phyloP scores from a whole-genome alignment of 2,797 vertebrate species.

The Toxotes lorentzi region DNA sequence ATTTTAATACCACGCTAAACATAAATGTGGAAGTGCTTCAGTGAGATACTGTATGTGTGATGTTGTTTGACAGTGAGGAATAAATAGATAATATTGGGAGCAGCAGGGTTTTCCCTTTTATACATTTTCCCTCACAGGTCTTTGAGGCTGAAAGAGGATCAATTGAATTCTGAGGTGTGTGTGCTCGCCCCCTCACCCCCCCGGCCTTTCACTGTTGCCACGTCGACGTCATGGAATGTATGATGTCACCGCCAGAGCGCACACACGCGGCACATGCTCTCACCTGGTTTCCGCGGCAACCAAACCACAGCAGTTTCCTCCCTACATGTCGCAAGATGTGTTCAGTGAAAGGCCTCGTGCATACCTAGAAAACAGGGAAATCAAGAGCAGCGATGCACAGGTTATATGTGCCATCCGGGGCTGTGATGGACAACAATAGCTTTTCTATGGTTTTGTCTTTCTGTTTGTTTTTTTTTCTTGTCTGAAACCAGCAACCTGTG shows the following conservation, averaged over 20 bases:
- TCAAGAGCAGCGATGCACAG: conserved; percentile 6
- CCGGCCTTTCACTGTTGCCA: conserved; percentile 56
- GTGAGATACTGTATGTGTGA: neutral
- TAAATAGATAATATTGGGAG: conserved; percentile 17
- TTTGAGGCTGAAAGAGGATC: conserved; percentile 44
- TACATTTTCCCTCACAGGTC: conserved; percentile 22
- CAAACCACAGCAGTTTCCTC: conserved; percentile 85
- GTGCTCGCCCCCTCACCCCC: conserved; percentile 50
- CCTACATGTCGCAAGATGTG: conserved; percentile 44
- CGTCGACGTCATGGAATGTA: conserved; percentile 84
- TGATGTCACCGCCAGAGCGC: conserved; percentile 79
- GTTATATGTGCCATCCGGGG: conserved; percentile 32
- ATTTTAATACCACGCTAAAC: neutral
- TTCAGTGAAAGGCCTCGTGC: conserved; percentile 69
- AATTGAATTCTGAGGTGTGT: conserved; percentile 28
- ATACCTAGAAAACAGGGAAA: conserved; percentile 70
- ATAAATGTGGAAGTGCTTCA: too few relatives aligned
- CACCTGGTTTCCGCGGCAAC: conserved; percentile 85
- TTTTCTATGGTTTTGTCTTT: conserved; percentile 25
- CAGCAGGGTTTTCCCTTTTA: conserved; percentile 34
- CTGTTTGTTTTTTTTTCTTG: conserved; percentile 15
- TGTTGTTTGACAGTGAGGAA: neutral
- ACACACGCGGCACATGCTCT: conserved; percentile 70
- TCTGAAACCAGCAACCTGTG: conserved; percentile 22
- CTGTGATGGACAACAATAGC: conserved; percentile 64